These are phyloP conservation scores for Drosophila phalerata DNA, from an alignment of 2,888 invertebrate species.

Conservation along the genomic window DNA sequence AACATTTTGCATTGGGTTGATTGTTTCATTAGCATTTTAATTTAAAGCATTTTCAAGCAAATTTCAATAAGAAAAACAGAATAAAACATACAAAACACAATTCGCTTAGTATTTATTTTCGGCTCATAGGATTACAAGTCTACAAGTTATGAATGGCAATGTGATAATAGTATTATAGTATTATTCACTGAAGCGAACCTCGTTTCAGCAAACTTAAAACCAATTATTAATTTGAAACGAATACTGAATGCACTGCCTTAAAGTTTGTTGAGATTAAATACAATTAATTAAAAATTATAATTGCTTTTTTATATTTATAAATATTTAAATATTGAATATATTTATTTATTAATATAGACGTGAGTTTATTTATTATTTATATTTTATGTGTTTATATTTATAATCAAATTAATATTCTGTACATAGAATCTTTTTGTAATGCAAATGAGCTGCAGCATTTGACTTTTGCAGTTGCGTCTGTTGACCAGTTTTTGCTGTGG, in stretches of 20 bases:
- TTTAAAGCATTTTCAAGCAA: neutral
- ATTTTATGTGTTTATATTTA: neutral
- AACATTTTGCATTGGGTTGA: neutral
- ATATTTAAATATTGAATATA: neutral
- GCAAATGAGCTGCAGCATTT: conserved; percentile 17
- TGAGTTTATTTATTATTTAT: too few relatives aligned
- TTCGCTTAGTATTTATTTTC: conserved; percentile 9
- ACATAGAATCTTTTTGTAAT: neutral
- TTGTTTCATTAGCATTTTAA: neutral
- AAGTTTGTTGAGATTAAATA: neutral
- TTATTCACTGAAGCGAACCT: conserved; percentile 17
- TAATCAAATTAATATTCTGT: neutral
- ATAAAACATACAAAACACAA: neutral
- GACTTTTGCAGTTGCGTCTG: conserved; percentile 33
- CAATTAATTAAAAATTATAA: neutral
- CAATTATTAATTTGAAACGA: conserved; percentile 1
- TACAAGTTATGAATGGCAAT: conserved; percentile 39
- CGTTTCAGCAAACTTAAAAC: neutral
- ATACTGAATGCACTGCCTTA: conserved; percentile 8
- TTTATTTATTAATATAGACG: too few relatives aligned
- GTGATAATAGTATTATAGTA: conserved; percentile 45
- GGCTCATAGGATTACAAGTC: conserved; percentile 30
- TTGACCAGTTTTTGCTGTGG: conserved; percentile 47
- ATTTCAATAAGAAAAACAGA: neutral
- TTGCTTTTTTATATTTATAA: neutral